Evolutionary conservation across 2,888 invertebrate species (phyloP).

Genomic region (Drosophila trichaetosa): DNA sequence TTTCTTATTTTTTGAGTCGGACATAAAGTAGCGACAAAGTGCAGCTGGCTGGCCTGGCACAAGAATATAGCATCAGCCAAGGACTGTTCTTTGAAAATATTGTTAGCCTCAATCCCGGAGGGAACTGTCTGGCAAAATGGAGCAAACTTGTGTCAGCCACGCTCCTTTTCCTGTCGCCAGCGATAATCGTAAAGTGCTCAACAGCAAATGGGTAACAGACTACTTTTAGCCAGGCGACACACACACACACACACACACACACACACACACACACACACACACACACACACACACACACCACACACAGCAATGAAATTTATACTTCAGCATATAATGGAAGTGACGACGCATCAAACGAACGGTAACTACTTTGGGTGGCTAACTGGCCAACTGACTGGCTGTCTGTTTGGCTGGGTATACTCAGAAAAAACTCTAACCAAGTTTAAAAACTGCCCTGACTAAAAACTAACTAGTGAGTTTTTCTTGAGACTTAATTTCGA

Average conservation of each 20-base stretch:
- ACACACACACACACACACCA: slow-evolving; percentile 1
- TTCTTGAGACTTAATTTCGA: not conserved
- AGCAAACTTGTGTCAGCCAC: slow-evolving; percentile 31
- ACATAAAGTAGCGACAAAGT: slow-evolving; percentile 43
- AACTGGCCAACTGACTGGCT: not conserved
- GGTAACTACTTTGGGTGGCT: slow-evolving; percentile 21
- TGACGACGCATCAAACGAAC: slow-evolving; percentile 54
- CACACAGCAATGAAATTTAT: slow-evolving; percentile 31
- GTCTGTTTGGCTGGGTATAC: not conserved
- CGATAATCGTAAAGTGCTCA: slow-evolving; percentile 71
- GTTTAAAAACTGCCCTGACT: not conserved
- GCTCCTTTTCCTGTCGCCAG: slow-evolving; percentile 53
- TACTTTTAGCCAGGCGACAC: slow-evolving; percentile 8
- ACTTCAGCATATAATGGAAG: slow-evolving; percentile 46
- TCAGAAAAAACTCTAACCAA: not conserved
- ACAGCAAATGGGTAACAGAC: slow-evolving; percentile 39
- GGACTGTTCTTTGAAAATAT: slow-evolving; percentile 26
- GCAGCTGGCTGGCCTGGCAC: slow-evolving; percentile 33
- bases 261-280: not conserved
- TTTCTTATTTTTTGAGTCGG: slow-evolving; percentile 24
- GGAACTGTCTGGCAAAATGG: slow-evolving; percentile 21
- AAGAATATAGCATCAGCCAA: slow-evolving; percentile 31
- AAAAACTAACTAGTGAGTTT: not conserved
- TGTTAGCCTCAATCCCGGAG: slow-evolving; percentile 17
- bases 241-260: not conserved